Evolutionary conservation across 2,113 vertebrate species (phyloP).

Genomic region (Mugil cephalus): DNA sequence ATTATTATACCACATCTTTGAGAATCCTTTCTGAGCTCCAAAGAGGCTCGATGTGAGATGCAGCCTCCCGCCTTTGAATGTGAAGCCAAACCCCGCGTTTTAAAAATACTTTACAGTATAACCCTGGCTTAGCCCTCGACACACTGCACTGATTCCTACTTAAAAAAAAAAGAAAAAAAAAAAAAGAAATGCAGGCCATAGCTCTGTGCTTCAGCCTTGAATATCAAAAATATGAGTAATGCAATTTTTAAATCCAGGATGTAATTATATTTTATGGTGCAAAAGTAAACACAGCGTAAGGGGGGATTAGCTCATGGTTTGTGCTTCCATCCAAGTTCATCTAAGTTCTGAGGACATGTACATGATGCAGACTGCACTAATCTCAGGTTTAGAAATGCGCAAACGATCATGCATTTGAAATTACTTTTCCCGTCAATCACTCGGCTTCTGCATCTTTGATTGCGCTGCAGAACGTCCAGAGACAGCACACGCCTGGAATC

Average conservation of each 20-base stretch:
- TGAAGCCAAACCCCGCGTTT: conserved; percentile 64
- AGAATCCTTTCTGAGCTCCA: conserved; percentile 40
- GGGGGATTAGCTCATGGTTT: conserved; percentile 55
- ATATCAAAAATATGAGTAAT: conserved; percentile 43
- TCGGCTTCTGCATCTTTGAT: conserved; percentile 15
- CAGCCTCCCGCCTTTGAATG: conserved; percentile 63
- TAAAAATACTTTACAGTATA: conserved; percentile 77
- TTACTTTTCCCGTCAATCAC: conserved; percentile 53
- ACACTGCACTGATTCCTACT: conserved; percentile 62
- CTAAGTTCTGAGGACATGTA: conserved; percentile 30
- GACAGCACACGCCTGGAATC: neutral
- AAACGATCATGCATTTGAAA: conserved; percentile 45
- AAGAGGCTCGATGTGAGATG: conserved; percentile 57
- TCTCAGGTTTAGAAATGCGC: conserved; percentile 43
- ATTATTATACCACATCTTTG: conserved; percentile 60
- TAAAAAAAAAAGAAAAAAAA: conserved; percentile 50
- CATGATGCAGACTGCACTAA: conserved; percentile 30
- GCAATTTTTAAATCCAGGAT: conserved; percentile 60
- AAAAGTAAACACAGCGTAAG: conserved; percentile 60
- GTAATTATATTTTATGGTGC: conserved; percentile 73
- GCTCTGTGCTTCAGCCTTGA: conserved; percentile 52
- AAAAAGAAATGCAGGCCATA: conserved; percentile 40
- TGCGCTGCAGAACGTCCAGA: neutral
- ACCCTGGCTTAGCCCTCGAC: conserved; percentile 67
- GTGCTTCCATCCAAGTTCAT: conserved; percentile 44